These are phyloP conservation scores for Calidris pugnax DNA, from an alignment of 2,113 vertebrate species.

Conservation along the genomic window DNA sequence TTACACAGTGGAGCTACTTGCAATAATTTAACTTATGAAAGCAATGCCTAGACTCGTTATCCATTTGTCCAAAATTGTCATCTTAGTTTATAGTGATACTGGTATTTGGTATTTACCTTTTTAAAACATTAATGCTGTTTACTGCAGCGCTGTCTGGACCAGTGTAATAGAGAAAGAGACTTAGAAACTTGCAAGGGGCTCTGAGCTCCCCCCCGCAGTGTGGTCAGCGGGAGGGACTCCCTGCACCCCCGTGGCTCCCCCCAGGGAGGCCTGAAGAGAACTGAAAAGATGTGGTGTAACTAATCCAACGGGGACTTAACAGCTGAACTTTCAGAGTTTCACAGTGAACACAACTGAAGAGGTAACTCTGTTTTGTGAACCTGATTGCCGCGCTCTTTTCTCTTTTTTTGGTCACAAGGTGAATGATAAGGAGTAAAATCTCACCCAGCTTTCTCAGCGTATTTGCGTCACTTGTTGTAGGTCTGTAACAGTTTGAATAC, in stretches of 20 bases:
- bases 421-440: neutral
- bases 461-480: neutral
- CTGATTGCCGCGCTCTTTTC: neutral
- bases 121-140: constrained; percentile 56
- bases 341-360: neutral
- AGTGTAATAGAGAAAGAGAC: neutral
- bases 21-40: constrained; percentile 18
- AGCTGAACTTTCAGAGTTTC: neutral
- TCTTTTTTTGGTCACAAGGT: neutral
- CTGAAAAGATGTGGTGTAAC: neutral
- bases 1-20: neutral
- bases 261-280: neutral
- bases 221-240: neutral
- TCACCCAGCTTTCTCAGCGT: neutral
- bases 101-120: constrained; percentile 26
- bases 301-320: neutral
- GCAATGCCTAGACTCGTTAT: neutral
- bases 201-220: neutral
- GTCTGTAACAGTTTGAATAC: neutral
- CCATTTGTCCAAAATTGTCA: constrained; percentile 17
- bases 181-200: neutral
- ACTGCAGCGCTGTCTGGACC: neutral
- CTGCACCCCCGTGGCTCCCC: neutral
- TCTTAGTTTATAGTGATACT: neutral
- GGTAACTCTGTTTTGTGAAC: neutral